These are phyloP conservation scores for Papilio elwesi DNA, from an alignment of 2,888 invertebrate genomes.

Conservation along the genomic window DNA sequence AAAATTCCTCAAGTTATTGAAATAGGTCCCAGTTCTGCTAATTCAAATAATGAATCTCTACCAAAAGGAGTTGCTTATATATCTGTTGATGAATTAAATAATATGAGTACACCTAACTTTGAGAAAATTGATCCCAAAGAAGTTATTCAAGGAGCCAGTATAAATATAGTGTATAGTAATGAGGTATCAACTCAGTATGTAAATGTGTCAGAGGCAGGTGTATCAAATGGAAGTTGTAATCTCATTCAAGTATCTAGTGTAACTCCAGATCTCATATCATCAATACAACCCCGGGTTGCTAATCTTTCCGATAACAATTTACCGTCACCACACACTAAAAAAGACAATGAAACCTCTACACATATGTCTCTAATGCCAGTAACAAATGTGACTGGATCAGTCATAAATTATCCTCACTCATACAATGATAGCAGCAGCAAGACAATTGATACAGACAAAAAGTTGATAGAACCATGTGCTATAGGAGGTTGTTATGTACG, in stretches of 20 bases:
- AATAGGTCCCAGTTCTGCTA: slow-evolving; percentile 70
- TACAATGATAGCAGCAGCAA: slow-evolving; percentile 45
- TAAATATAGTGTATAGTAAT: slow-evolving; percentile 78
- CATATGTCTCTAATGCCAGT: slow-evolving; percentile 51
- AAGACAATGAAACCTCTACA: slow-evolving; percentile 44
- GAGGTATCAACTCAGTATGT: slow-evolving; percentile 71
- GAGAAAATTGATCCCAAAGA: slow-evolving; percentile 79
- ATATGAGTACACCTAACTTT: slow-evolving; percentile 79
- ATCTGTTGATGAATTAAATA: slow-evolving; percentile 76
- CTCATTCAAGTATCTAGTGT: slow-evolving; percentile 70
- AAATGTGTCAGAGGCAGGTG: slow-evolving; percentile 61
- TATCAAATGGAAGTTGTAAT: slow-evolving; percentile 59
- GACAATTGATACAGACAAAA: slow-evolving; percentile 49
- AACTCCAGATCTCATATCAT: slow-evolving; percentile 76
- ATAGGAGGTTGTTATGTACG: slow-evolving; percentile 83
- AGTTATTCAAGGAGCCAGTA: slow-evolving; percentile 79
- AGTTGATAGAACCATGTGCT: slow-evolving; percentile 73
- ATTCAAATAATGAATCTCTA: slow-evolving; percentile 59
- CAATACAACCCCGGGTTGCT: slow-evolving; percentile 59
- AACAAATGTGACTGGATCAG: slow-evolving; percentile 49
- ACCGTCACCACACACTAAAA: slow-evolving; percentile 50
- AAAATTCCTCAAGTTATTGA: slow-evolving; percentile 79
- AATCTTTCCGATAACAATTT: slow-evolving; percentile 51
- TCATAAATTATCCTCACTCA: slow-evolving; percentile 42
- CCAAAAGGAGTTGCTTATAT: slow-evolving; percentile 77